A percentile compares a stretch with the other conserved stretches of the same genome.
Conservation (phyloP, 2,797 vertebrate species). For the Morus bassanus region DNA sequence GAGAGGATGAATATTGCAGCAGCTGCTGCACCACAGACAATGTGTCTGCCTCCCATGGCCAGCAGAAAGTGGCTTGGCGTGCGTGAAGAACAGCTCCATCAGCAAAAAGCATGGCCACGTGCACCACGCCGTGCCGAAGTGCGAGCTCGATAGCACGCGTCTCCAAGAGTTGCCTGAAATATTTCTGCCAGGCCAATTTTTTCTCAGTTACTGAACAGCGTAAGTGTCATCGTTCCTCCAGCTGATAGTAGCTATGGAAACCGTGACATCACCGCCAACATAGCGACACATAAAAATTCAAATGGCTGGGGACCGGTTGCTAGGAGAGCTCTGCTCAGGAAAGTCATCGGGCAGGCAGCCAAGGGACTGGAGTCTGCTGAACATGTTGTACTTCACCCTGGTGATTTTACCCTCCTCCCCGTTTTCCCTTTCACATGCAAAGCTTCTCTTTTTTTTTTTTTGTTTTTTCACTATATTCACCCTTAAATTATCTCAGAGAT, state of each 20-base stretch:
- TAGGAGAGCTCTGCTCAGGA: conserved; percentile 82
- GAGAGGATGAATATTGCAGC: background rate
- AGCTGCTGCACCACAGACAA: background rate
- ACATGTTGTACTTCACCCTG: conserved; percentile 67
- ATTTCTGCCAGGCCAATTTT: conserved; percentile 38
- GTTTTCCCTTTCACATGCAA: conserved; percentile 45
- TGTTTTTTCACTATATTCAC: background rate
- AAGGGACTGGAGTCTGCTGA: conserved; percentile 72
- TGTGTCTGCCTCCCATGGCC: background rate
- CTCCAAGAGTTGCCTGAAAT: background rate
- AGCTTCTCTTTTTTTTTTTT: background rate
- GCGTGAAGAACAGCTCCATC: background rate
- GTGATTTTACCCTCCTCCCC: conserved; percentile 52
- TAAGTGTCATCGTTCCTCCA: conserved; percentile 78
- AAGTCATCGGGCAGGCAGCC: conserved; percentile 81
- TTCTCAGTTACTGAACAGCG: conserved; percentile 67
- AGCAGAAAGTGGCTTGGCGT: accelerated
- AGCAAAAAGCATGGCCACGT: background rate
- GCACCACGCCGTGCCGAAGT: background rate
- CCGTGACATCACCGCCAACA: conserved; percentile 84
- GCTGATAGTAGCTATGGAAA: conserved; percentile 86
- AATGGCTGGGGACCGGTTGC: conserved; percentile 84
- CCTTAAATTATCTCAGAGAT: background rate
- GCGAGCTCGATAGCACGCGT: background rate
- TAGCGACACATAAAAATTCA: conserved; percentile 86